A percentile compares a stretch with the other conserved stretches of the same genome.
Conservation (phyloP, 2,113 vertebrate species). For the Calidris pugnax region DNA sequence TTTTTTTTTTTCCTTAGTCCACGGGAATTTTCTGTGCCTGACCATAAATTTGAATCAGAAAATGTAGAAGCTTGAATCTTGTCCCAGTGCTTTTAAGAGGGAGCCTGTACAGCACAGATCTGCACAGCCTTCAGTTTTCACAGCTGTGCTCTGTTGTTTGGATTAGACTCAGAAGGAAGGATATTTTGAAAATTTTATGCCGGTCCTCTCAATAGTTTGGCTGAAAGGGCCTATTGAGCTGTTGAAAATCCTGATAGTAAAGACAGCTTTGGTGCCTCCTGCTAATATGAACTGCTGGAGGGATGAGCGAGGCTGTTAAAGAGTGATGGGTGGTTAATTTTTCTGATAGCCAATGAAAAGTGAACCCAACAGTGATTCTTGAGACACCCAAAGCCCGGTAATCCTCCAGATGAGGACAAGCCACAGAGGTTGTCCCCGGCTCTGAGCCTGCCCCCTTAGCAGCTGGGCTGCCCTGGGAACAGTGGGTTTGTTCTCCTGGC, state of each 20-base stretch:
- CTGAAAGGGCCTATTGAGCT: slow-evolving; percentile 26
- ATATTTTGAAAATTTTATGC: slow-evolving; percentile 30
- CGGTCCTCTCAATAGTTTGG: background rate
- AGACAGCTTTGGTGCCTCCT: background rate
- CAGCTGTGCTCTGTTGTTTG: slow-evolving; percentile 63
- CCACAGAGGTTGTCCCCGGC: accelerated
- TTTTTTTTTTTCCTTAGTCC: background rate
- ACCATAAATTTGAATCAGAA: background rate
- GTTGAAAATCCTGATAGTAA: background rate
- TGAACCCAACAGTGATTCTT: background rate
- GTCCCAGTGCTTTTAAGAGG: background rate
- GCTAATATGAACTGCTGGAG: background rate
- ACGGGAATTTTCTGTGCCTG: background rate
- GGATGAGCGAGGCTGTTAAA: background rate
- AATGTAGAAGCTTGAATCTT: background rate
- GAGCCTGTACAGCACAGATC: background rate
- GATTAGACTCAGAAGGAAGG: slow-evolving; percentile 45
- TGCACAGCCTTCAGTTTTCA: slow-evolving; percentile 40
- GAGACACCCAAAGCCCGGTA: accelerated
- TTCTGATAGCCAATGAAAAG: background rate
- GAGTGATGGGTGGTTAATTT: background rate
- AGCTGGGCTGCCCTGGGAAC: background rate
- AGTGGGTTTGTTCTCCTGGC: background rate
- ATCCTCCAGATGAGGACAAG: background rate
- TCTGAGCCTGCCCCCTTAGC: background rate